Conservation (phyloP, 2,113 vertebrate species). For the Prunella himalayana region DNA sequence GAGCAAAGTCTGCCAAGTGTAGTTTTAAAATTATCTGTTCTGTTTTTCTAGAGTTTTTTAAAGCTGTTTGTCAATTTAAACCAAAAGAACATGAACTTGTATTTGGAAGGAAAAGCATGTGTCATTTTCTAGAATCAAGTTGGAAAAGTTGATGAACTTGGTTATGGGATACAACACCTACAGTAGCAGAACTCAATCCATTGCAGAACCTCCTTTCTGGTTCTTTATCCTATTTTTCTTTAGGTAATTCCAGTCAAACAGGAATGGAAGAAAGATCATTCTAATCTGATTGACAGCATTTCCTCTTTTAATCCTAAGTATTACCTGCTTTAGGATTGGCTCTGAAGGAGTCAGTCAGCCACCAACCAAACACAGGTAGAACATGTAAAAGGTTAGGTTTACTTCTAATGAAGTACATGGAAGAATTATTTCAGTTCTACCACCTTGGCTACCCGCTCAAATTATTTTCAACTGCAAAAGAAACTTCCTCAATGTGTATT, state of each 20-base stretch:
- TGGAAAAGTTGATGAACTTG: neutral
- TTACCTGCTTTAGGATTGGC: neutral
- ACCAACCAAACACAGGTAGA: neutral
- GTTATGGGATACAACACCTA: neutral
- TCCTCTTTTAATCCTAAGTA: neutral
- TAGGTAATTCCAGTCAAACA: neutral
- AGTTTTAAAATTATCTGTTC: neutral
- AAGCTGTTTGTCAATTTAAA: neutral
- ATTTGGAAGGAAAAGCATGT: neutral
- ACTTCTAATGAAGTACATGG: neutral
- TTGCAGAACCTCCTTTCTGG: neutral
- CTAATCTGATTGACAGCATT: neutral
- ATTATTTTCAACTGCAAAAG: neutral
- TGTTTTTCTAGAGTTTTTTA: neutral
- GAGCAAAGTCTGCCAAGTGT: neutral
- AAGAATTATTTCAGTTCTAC: neutral
- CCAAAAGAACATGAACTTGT: rapidly evolving
- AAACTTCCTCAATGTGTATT: rapidly evolving
- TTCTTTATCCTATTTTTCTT: neutral
- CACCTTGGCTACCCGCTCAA: neutral
- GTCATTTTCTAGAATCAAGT: neutral
- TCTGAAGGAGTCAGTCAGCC: neutral
- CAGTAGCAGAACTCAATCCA: neutral
- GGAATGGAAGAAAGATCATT: neutral
- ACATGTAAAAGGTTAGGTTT: neutral